Evolutionary conservation across 2,888 invertebrate genomes (phyloP).

Genomic region (Gortyna flavago): DNA sequence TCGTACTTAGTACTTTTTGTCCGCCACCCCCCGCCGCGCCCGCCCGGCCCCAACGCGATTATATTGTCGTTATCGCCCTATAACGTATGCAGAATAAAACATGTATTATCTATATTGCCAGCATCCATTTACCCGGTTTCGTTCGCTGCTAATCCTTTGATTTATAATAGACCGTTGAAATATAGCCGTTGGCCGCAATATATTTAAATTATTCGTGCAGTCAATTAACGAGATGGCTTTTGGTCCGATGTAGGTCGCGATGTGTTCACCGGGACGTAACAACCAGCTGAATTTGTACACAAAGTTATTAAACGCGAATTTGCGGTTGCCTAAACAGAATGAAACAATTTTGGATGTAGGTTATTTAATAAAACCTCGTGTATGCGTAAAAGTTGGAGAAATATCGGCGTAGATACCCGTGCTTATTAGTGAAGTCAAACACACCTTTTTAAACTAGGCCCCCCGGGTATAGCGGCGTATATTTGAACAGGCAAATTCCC

Average conservation of each 20-base stretch:
- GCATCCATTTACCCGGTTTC: constrained; percentile 85
- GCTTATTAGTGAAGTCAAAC: constrained; percentile 89
- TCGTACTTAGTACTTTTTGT: constrained; percentile 89
- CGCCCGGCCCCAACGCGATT: constrained; percentile 78
- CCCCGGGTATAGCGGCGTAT: constrained; percentile 78
- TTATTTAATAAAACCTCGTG: constrained; percentile 71
- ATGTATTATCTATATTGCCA: constrained; percentile 87
- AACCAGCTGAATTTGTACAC: constrained; percentile 68
- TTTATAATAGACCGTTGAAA: constrained; percentile 87
- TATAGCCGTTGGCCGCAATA: constrained; percentile 86
- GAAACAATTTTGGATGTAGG: constrained; percentile 66
- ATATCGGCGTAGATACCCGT: constrained; percentile 72
- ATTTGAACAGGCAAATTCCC: constrained; percentile 83
- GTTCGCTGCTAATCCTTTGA: constrained; percentile 87
- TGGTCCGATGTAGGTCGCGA: constrained; percentile 77
- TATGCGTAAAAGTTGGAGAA: constrained; percentile 73
- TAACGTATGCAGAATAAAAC: constrained; percentile 89
- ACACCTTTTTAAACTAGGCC: constrained; percentile 86
- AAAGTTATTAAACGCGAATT: constrained; percentile 70
- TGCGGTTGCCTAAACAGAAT: constrained; percentile 65
- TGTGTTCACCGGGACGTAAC: constrained; percentile 70
- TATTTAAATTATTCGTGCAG: constrained; percentile 89
- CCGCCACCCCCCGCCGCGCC: constrained; percentile 78
- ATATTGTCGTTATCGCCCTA: constrained; percentile 88
- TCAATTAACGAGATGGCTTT: constrained; percentile 89